These are phyloP conservation scores for Julus scandinavius DNA, from an alignment of 2,888 invertebrate species.

Conservation along the genomic window DNA sequence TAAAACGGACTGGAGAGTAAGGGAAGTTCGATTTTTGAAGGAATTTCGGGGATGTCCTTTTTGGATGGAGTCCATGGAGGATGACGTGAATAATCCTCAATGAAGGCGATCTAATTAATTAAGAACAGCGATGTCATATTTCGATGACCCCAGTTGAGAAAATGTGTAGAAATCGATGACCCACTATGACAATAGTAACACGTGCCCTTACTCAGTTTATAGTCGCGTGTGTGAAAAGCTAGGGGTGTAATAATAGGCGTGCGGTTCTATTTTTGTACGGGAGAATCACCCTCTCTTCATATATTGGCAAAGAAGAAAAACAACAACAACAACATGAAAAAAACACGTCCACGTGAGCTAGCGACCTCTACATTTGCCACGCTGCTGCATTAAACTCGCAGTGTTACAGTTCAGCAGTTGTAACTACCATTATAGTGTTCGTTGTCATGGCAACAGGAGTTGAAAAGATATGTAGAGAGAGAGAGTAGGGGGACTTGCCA, in stretches of 20 bases:
- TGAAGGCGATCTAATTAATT: background rate
- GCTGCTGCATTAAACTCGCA: background rate
- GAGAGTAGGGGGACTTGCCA: constrained; percentile 13
- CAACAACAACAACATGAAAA: background rate
- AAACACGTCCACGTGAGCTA: background rate
- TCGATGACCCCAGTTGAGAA: background rate
- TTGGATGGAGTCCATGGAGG: background rate
- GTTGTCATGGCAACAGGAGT: constrained; percentile 39
- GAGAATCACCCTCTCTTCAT: background rate
- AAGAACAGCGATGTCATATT: background rate
- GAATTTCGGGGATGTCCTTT: too few relatives aligned
- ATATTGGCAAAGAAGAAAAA: background rate
- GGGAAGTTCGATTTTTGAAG: background rate
- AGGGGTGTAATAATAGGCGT: background rate
- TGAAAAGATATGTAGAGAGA: constrained; percentile 14
- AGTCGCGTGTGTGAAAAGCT: background rate
- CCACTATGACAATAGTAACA: background rate
- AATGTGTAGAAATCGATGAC: background rate
- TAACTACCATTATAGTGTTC: constrained; percentile 29
- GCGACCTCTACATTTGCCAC: constrained; percentile 21
- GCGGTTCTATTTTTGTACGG: background rate
- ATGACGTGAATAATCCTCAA: background rate
- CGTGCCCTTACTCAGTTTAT: background rate
- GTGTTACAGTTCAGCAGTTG: constrained; percentile 38
- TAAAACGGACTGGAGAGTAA: too few relatives aligned